A percentile compares a stretch with the other conserved stretches of the same genome.
Conservation (phyloP, 2,797 vertebrate species). For the Karalla daura region DNA sequence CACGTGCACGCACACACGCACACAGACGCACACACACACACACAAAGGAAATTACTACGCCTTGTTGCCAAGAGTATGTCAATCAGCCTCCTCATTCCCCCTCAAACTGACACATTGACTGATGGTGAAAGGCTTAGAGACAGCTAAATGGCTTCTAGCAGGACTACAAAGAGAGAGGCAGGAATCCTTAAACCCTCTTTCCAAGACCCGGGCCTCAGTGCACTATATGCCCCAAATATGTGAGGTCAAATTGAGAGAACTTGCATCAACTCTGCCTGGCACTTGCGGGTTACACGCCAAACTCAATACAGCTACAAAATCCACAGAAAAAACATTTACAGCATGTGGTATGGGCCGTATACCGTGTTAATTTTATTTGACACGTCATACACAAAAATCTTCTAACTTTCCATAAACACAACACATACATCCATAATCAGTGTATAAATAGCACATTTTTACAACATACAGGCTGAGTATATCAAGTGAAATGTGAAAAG, state of each 20-base stretch:
- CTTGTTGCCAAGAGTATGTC: constrained; percentile 76
- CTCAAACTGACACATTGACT: constrained; percentile 78
- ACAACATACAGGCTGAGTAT: constrained; percentile 5
- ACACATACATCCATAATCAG: background rate
- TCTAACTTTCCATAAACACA: background rate
- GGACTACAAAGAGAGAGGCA: constrained; percentile 75
- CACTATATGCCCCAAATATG: constrained; percentile 51
- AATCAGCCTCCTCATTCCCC: constrained; percentile 71
- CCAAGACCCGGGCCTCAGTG: constrained; percentile 65
- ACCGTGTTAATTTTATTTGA: constrained; percentile 24
- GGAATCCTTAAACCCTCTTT: constrained; percentile 66
- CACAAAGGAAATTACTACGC: constrained; percentile 71
- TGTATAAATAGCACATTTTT: constrained; percentile 29
- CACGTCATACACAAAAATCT: constrained; percentile 16
- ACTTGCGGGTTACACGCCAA: constrained; percentile 30
- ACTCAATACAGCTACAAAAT: constrained; percentile 20
- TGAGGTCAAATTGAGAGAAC: constrained; percentile 64
- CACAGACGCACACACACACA: constrained; percentile 38
- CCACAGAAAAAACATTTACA: constrained; percentile 30
- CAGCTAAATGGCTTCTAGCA: constrained; percentile 74
- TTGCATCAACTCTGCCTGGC: constrained; percentile 31
- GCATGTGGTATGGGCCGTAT: background rate
- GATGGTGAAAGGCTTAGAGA: constrained; percentile 73
- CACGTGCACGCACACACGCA: constrained; percentile 26
- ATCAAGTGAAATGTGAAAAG: constrained; percentile 44